Evolutionary conservation across 1,140 invertebrate genomes (phyloP).

Genomic region (Drosophila pseudoananassae): DNA sequence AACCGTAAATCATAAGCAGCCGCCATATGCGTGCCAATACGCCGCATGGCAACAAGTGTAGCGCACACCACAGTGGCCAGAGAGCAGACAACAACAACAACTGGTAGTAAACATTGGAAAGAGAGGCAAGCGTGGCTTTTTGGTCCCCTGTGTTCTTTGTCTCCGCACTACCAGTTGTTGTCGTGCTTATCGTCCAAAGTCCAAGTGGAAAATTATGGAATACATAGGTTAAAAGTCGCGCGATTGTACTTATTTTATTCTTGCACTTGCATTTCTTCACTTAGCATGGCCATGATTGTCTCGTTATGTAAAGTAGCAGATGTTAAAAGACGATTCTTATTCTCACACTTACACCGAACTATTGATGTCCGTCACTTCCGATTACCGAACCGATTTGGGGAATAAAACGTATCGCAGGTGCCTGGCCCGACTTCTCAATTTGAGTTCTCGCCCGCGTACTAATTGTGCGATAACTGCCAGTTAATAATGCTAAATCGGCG

Average conservation of each 20-base stretch:
- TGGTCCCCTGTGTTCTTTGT: conserved; percentile 67
- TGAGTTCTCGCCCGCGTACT: conserved; percentile 54
- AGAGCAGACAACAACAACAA: conserved; percentile 46
- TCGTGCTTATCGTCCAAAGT: conserved; percentile 78
- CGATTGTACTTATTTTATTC: no score
- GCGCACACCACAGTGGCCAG: conserved; percentile 25
- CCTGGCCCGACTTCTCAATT: conserved; percentile 19
- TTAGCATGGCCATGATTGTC: background rate
- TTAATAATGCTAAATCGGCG: conserved; percentile 63
- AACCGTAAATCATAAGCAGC: conserved; percentile 13
- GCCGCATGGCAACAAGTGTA: conserved; percentile 68
- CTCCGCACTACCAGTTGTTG: conserved; percentile 45
- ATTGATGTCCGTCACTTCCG: conserved; percentile 7
- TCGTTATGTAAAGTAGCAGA: conserved; percentile 60
- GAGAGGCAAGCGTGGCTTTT: conserved; percentile 63
- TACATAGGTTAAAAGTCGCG: conserved; percentile 27
- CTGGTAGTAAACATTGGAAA: conserved; percentile 11
- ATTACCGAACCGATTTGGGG: conserved; percentile 10
- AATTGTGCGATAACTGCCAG: conserved; percentile 67
- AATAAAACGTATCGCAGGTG: background rate
- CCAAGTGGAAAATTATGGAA: conserved; percentile 62
- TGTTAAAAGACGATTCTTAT: conserved; percentile 10
- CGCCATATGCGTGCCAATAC: conserved; percentile 43
- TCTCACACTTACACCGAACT: conserved; percentile 61
- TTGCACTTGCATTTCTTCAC: no score